Conservation (phyloP, 2,888 invertebrate species). For the Campoletis raptor region DNA sequence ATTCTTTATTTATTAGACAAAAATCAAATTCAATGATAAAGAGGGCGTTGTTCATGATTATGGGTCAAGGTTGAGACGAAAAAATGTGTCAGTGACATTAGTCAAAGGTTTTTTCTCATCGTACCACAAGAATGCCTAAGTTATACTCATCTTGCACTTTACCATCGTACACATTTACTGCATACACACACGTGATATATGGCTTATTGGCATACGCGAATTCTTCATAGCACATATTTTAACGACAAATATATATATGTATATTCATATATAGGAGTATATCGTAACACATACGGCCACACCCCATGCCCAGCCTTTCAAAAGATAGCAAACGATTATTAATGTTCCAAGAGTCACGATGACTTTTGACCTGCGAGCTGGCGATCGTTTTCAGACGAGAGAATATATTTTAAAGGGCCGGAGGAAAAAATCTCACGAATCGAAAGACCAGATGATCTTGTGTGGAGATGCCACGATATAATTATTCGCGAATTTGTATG, state of each 20-base stretch:
- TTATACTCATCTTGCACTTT: constrained; percentile 13
- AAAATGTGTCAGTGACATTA: neutral
- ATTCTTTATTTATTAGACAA: neutral
- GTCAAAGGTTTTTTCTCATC: constrained; percentile 26
- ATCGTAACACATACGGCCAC: constrained; percentile 70
- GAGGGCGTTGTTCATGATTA: no score
- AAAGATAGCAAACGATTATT: constrained; percentile 82
- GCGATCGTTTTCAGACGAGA: constrained; percentile 47
- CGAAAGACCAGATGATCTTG: neutral
- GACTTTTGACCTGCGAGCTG: constrained; percentile 78
- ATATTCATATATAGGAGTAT: neutral
- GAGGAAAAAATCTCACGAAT: constrained; percentile 34
- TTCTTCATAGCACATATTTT: constrained; percentile 29
- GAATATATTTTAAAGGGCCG: constrained; percentile 41
- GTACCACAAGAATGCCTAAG: neutral
- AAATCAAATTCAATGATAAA: neutral
- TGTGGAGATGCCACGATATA: constrained; percentile 13
- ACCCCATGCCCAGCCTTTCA: constrained; percentile 75
- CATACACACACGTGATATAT: neutral
- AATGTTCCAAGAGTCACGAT: constrained; percentile 78
- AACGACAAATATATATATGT: neutral
- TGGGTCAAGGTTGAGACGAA: neutral
- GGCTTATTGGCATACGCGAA: constrained; percentile 37
- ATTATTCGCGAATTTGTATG: neutral
- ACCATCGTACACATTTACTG: constrained; percentile 10